Evolutionary conservation across 2,797 vertebrate species (phyloP).

Genomic region (Bufotes viridis): DNA sequence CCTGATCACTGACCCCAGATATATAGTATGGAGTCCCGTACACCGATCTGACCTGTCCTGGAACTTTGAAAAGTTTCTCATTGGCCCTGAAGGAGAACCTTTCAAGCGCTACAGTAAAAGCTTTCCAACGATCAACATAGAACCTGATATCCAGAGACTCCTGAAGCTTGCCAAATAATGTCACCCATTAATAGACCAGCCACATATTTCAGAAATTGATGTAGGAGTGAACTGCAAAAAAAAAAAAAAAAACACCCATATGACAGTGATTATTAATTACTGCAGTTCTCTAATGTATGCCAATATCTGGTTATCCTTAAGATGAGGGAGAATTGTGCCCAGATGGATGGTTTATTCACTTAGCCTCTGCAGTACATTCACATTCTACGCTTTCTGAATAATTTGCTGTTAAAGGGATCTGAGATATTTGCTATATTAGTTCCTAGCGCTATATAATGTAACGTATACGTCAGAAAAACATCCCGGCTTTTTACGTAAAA

Average conservation of each 20-base stretch:
- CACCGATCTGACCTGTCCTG: constrained; percentile 88
- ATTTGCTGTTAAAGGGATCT: neutral
- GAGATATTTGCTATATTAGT: too few species aligned
- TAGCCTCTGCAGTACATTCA: neutral
- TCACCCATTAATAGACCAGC: neutral
- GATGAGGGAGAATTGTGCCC: neutral
- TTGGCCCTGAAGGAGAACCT: constrained; percentile 94
- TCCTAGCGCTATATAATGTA: too few species aligned
- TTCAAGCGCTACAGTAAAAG: constrained; percentile 94
- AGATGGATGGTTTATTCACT: neutral
- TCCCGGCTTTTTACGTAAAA: too few species aligned
- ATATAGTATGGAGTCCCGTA: constrained; percentile 90
- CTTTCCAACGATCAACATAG: constrained; percentile 84
- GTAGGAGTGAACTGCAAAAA: neutral
- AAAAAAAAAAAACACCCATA: neutral
- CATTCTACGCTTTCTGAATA: neutral
- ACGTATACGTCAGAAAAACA: too few species aligned
- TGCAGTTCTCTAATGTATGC: neutral
- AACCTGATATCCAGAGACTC: constrained; percentile 93
- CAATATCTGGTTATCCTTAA: neutral
- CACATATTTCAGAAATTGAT: neutral
- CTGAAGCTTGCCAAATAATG: constrained; percentile 90
- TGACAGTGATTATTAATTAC: neutral
- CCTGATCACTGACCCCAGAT: constrained; percentile 87
- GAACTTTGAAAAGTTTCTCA: constrained; percentile 99